Conservation (phyloP, 2,113 vertebrate genomes). For the Menura novaehollandiae region DNA sequence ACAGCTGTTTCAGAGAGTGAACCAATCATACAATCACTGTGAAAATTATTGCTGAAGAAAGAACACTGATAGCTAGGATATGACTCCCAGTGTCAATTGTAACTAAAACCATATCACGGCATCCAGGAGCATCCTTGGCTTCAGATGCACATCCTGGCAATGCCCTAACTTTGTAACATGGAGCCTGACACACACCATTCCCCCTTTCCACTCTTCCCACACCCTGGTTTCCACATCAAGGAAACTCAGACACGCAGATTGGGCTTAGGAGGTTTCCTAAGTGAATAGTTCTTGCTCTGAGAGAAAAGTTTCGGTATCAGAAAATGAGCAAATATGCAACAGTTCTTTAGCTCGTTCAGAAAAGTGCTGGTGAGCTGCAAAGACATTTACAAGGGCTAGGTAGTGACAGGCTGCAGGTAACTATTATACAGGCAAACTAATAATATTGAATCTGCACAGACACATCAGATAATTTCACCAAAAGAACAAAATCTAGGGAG, state of each 20-base stretch:
- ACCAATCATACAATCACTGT: neutral
- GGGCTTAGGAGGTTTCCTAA: neutral
- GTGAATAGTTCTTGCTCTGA: neutral
- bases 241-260: neutral
- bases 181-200: neutral
- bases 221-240: neutral
- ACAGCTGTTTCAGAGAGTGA: neutral
- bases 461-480: neutral
- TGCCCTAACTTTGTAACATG: fast-evolving
- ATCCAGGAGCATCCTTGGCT: neutral
- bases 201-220: neutral
- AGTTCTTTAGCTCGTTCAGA: neutral
- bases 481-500: neutral
- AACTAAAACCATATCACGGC: neutral
- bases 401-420: neutral
- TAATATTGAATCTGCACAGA: neutral
- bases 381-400: neutral
- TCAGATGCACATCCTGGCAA: neutral
- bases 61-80: neutral
- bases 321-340: neutral
- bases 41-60: neutral
- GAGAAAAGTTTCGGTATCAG: neutral
- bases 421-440: neutral
- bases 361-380: neutral
- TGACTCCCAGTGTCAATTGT: neutral